Conservation (phyloP, 2,888 invertebrate genomes). For the Itoplectis maculator region DNA sequence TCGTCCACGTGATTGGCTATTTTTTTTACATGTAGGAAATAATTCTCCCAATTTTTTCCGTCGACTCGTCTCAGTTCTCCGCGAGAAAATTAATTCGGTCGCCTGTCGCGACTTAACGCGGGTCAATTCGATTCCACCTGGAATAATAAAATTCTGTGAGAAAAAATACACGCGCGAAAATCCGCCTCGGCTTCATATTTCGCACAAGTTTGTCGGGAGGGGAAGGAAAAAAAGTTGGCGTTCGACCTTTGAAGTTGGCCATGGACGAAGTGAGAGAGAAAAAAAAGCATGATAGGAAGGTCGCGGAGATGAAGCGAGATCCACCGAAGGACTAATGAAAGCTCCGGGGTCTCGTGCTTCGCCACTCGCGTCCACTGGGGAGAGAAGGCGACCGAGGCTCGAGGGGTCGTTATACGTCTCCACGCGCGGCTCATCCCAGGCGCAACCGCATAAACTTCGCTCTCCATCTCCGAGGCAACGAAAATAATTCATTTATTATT, state of each 20-base stretch:
- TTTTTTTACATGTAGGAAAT: no score
- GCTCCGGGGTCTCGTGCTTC: slow-evolving; percentile 34
- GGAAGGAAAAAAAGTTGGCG: slow-evolving; percentile 21
- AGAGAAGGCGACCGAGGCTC: not conserved
- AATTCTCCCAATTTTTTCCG: no score
- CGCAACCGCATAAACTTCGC: slow-evolving; percentile 52
- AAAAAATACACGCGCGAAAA: not conserved
- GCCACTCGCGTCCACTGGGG: not conserved
- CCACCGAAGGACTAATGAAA: slow-evolving; percentile 59
- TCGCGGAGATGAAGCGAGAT: slow-evolving; percentile 43
- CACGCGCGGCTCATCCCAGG: slow-evolving; percentile 30
- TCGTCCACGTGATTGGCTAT: not conserved
- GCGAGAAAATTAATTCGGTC: not conserved
- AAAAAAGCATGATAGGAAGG: slow-evolving; percentile 6
- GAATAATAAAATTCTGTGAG: slow-evolving; percentile 40
- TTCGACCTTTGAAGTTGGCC: slow-evolving; percentile 55
- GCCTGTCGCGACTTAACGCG: not conserved
- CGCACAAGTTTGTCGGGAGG: slow-evolving; percentile 38
- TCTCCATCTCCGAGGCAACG: slow-evolving; percentile 35
- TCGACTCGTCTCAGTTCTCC: not conserved
- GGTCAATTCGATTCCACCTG: slow-evolving; percentile 50
- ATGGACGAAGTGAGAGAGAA: not conserved
- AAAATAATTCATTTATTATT: slow-evolving; percentile 64
- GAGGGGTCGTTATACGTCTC: slow-evolving; percentile 55
- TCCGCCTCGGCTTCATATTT: not conserved